Base-by-base conservation (phyloP, 30 jellyfish, hydroid and myxozoan species). In the Aurelia sp. region DNA sequence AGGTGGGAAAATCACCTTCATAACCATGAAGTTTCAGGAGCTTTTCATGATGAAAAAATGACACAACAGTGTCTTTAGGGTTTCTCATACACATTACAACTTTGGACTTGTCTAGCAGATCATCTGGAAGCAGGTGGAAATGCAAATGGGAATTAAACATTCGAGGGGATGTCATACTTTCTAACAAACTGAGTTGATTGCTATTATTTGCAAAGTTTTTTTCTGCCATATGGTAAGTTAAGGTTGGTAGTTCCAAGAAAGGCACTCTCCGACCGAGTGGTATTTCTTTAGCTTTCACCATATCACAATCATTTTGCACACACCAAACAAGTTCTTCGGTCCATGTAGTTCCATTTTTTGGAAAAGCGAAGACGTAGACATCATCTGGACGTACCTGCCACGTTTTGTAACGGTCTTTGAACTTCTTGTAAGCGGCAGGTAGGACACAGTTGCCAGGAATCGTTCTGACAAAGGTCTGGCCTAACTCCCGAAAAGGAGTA, bases 11-110 rank as follows among this genome's bases (percentile, higher is more conserved):
- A 13, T 60, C 73, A 40, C 86, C 86, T 4, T 18, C 47, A 40
- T 30, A 75, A 11, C 65, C 82, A 35, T 21, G 53, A 47, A 31
- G 3, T 31, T 21, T 80, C 53, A 80, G 19, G 41, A 64, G 73
- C 53, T 80, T 80, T 37, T 80, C 81, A 59, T 65, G 79, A 53
- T 80, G 90, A 20, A 37, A 80, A 44, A 59, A 48, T 40, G 90
- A 80, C 20, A 80, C 90, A 3, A 59, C 73, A 10, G 90, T 80
- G 64, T 80, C 90, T 51, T 80, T 80, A 1, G 90, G 90, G 71
- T 80, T 80, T 58, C 90, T 20, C 65, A 80, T 5, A 52, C 90
- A 80, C 82, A 68, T 64, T 19, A 80, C 59, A n/a, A 67, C 90
- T 23, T 80, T 80, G 72, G 76, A 16, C 21, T 80, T 35, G 64